Base-by-base conservation (phyloP, 2,797 vertebrate genomes). In the Ciconia nigra region DNA sequence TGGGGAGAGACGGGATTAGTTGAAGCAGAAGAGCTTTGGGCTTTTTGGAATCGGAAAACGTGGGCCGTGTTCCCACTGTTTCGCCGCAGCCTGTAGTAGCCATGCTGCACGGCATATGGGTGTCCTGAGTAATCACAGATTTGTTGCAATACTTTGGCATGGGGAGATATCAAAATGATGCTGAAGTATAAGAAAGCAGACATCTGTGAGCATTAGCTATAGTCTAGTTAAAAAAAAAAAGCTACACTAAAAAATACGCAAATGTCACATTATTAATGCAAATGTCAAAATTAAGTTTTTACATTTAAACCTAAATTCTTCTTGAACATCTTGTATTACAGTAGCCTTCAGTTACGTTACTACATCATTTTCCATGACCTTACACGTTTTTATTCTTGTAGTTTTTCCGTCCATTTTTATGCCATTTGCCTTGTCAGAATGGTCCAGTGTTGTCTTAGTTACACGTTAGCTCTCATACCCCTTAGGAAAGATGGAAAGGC, bases 71-170 rank as follows among this genome's bases (percentile, higher is more conserved):
- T 87, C 91, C 93, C 21, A 0, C 83, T 55, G 66, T 62, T 76
- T 46, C 18, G 0, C 70, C n/a, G 0, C 8, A 76, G 91, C 87
- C 91, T 2, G 0, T 46, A 83, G 94, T 72, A 69, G 87, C 94
- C 87, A 10, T 81, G 81, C 89, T 84, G 89, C 5, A 0, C 0
- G 1, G 71, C 95, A 59, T 62, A 69, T 70, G 87, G 91, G 22
- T 91, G 87, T 89, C 91, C 93, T 74, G 87, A 77, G 91, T 47
- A 77, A 83, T 74, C 76, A 29, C 93, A 63, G 16, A 41, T 92
- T 80, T 93, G 93, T 89, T 94, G 79, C 83, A 5, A 29, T 81
- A 42, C 79, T 96, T 86, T 90, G 93, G 86, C 92, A 82, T 63
- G 59, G 78, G 84, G 41, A 95, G 87, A 51, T 77, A 83, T 5